A percentile compares a stretch with the other conserved stretches of the same genome.
These are phyloP conservation scores for Thripadectes ignobilis DNA, from an alignment of 2,797 vertebrate species.

Conservation along the genomic window DNA sequence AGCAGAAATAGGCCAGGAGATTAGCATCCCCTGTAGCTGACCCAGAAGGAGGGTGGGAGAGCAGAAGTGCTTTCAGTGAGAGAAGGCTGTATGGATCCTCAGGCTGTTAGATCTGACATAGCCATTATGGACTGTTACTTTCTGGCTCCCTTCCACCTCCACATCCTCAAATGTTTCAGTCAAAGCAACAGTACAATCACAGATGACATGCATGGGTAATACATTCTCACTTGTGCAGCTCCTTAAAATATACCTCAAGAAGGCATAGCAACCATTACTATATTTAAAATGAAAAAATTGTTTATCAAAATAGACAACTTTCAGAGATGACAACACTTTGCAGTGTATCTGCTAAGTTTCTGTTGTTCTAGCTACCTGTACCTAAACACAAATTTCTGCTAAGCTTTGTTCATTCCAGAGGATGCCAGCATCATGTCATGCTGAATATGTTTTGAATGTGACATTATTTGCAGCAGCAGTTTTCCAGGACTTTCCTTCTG, in stretches of 20 bases:
- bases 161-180: slow-evolving; percentile 28
- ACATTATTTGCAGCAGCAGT: background rate
- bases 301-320: slow-evolving; percentile 30
- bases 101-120: background rate
- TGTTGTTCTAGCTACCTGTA: slow-evolving; percentile 11
- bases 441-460: background rate
- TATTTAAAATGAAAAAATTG: slow-evolving; percentile 57
- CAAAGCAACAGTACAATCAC: slow-evolving; percentile 28
- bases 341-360: background rate
- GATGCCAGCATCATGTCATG: background rate
- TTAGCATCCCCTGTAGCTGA: background rate
- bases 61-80: background rate
- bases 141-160: slow-evolving; percentile 33
- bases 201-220: slow-evolving; percentile 26
- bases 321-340: background rate
- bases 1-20: slow-evolving; percentile 14
- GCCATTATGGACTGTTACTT: background rate
- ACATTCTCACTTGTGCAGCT: slow-evolving; percentile 21
- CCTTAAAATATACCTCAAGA: slow-evolving; percentile 43
- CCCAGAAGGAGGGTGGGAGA: slow-evolving; percentile 13
- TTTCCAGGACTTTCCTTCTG: background rate
- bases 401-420: background rate
- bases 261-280: slow-evolving; percentile 55
- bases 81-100: background rate
- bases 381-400: slow-evolving; percentile 1